Conservation (phyloP, 1,140 invertebrate genomes). For the Dermatophagoides farinae region DNA sequence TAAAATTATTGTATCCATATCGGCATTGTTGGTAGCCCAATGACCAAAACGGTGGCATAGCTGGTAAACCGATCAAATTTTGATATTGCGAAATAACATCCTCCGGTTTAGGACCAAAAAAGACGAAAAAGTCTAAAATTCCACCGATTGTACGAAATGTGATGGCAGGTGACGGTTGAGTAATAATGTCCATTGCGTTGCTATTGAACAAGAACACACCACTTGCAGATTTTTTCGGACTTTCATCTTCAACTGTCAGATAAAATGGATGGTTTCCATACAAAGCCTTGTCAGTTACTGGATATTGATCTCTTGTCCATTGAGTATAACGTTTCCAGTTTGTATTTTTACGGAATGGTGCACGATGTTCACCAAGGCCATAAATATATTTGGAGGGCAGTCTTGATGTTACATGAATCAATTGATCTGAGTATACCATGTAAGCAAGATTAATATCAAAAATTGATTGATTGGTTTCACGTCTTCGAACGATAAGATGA, state of each 20-base stretch:
- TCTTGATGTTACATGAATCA: conserved; percentile 29
- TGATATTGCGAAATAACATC: conserved; percentile 31
- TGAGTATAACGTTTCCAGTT: conserved; percentile 5
- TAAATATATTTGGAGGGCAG: conserved; percentile 30
- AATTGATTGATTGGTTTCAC: conserved; percentile 1
- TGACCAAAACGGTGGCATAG: conserved; percentile 30
- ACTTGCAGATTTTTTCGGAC: conserved; percentile 28
- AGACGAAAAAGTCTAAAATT: conserved; percentile 48
- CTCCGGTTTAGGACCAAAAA: conserved; percentile 44
- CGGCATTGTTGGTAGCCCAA: conserved; percentile 34
- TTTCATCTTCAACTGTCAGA: conserved; percentile 22
- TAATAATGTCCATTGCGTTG: conserved; percentile 58
- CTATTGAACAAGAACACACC: conserved; percentile 55
- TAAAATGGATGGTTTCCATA: conserved; percentile 20
- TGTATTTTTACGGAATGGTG: neutral
- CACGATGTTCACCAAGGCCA: conserved; percentile 27
- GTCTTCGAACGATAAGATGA: neutral
- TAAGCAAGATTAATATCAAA: conserved; percentile 18
- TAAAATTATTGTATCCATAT: conserved; percentile 44
- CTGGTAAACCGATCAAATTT: conserved; percentile 22
- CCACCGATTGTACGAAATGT: conserved; percentile 54
- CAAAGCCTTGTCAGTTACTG: neutral
- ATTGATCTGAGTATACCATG: conserved; percentile 30
- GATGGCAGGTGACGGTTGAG: conserved; percentile 47
- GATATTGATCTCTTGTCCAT: neutral